phyloP scores from a whole-genome alignment of 2,797 vertebrate species.

The Champsocephalus esox region DNA sequence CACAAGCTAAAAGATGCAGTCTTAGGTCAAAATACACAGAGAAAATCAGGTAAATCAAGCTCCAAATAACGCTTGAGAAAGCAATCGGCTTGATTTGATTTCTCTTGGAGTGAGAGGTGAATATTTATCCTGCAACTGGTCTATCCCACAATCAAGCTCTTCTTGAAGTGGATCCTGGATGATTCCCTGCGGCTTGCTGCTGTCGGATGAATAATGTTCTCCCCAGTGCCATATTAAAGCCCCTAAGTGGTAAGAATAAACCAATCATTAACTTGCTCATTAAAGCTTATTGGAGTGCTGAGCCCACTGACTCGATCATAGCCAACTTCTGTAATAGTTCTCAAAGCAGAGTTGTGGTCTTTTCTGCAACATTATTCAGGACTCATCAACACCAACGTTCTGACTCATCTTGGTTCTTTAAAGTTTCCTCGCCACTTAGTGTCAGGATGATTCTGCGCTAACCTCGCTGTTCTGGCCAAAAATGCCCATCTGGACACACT shows the following conservation, averaged over 20 bases:
- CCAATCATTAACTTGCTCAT: conserved; percentile 70
- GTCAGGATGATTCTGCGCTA: conserved; percentile 60
- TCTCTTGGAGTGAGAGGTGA: conserved; percentile 58
- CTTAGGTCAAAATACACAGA: neutral
- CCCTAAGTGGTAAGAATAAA: conserved; percentile 66
- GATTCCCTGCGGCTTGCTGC: conserved; percentile 45
- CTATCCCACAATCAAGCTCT: conserved; percentile 59
- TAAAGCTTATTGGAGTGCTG: conserved; percentile 58
- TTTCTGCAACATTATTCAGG: conserved; percentile 33
- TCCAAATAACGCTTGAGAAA: conserved; percentile 29
- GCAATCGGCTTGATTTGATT: conserved; percentile 47
- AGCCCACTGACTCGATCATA: conserved; percentile 40
- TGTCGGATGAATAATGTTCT: conserved; percentile 71
- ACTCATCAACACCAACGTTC: conserved; percentile 45
- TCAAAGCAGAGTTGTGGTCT: conserved; percentile 36
- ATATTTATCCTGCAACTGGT: conserved; percentile 52
- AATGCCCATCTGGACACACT: conserved; percentile 67
- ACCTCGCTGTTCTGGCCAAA: conserved; percentile 63
- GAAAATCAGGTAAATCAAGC: conserved; percentile 14
- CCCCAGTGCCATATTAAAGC: conserved; percentile 55
- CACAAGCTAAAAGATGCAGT: conserved; percentile 4
- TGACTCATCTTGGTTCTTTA: conserved; percentile 62
- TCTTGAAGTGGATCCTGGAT: conserved; percentile 52
- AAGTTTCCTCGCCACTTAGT: conserved; percentile 63
- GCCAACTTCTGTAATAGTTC: conserved; percentile 50